A percentile compares a stretch with the other conserved stretches of the same genome.
phyloP scores from a whole-genome alignment of 2,888 invertebrate genomes.

The Brenthis ino region DNA sequence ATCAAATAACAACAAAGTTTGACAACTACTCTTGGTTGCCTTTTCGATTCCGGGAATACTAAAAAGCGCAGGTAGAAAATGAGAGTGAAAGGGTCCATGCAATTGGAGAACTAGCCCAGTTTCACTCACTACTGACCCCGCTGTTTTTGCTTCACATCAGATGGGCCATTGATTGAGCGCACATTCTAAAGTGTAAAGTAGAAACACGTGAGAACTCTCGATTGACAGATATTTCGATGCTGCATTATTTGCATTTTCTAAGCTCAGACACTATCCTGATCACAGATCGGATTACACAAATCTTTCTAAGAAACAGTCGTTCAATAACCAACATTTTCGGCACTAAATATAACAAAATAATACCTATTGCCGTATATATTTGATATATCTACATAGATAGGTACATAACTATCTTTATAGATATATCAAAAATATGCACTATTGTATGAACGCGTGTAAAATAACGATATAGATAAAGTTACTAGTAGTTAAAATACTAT shows the following conservation, averaged over 20 bases:
- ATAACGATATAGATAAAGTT: no score
- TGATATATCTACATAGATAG: no score
- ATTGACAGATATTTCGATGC: conserved; percentile 58
- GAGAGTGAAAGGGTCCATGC: conserved; percentile 82
- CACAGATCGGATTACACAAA: conserved; percentile 34
- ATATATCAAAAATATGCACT: no score
- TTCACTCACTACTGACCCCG: conserved; percentile 72
- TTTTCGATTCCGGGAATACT: conserved; percentile 67
- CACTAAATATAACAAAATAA: no score
- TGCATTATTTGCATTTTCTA: conserved; percentile 69
- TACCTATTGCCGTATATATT: no score
- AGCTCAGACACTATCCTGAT: conserved; percentile 34
- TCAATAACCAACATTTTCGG: neutral
- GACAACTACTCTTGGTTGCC: conserved; percentile 48
- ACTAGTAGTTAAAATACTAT: no score
- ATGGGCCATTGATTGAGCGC: conserved; percentile 57
- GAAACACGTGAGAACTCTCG: conserved; percentile 76
- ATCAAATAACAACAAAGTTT: conserved; percentile 52
- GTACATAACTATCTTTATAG: no score
- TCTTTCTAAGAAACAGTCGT: conserved; percentile 29
- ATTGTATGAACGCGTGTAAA: no score
- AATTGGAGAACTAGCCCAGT: conserved; percentile 76
- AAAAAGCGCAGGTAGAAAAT: conserved; percentile 80
- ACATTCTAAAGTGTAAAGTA: conserved; percentile 65
- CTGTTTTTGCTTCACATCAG: conserved; percentile 70